Conservation (phyloP, 2,888 invertebrate genomes). For the Dilophus febrilis region DNA sequence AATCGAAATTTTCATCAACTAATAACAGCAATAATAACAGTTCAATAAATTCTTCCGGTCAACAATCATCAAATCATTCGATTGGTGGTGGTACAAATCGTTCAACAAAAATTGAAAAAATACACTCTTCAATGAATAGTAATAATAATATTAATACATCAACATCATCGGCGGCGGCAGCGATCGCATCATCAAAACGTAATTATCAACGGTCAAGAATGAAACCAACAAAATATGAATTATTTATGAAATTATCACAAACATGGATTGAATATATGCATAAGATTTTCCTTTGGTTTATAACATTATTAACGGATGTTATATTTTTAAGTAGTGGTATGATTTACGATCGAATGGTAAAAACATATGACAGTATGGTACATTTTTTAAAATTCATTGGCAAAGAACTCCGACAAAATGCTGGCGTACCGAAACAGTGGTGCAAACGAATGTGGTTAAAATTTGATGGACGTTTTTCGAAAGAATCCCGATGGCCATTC, state of each 20-base stretch:
- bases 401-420: constrained; percentile 25
- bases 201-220: constrained; percentile 13
- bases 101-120: constrained; percentile 2
- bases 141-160: no score
- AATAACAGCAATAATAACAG: no score
- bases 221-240: constrained; percentile 28
- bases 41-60: no score
- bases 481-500: constrained; percentile 26
- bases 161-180: not conserved
- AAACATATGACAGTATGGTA: constrained; percentile 2
- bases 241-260: constrained; percentile 30
- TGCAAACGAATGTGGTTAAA: constrained; percentile 22
- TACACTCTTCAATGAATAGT: no score
- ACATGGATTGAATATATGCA: constrained; percentile 40
- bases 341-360: constrained; percentile 22
- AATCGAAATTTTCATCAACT: no score
- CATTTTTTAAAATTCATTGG: constrained; percentile 7
- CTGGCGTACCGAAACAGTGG: constrained; percentile 26
- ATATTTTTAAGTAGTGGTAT: constrained; percentile 48
- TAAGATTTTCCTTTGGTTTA: constrained; percentile 56
- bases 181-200: constrained; percentile 2
- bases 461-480: constrained; percentile 24
- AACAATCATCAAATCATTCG: no score
- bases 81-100: no score
- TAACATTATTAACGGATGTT: constrained; percentile 63